These are phyloP conservation scores for Caenorhabditis afra DNA, from an alignment of 2,888 invertebrate genomes.

Conservation along the genomic window DNA sequence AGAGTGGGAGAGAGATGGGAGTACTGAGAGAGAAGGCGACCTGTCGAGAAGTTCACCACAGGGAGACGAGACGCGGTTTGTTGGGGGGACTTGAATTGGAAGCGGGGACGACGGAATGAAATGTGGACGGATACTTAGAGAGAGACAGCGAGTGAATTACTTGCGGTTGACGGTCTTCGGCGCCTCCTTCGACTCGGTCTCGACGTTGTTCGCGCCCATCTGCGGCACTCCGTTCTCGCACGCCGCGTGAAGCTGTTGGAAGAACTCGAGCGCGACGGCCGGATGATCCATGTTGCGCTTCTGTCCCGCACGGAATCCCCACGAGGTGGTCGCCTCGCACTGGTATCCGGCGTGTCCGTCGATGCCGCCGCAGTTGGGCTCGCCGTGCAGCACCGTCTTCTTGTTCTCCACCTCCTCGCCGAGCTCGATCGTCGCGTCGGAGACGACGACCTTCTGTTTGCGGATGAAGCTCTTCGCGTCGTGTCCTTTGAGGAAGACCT, in stretches of 20 bases:
- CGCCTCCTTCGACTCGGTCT: no score
- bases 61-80: neutral
- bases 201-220: no score
- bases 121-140: no score
- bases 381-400: neutral
- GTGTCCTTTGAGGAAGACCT: conserved; percentile 26
- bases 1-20: neutral
- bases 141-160: no score
- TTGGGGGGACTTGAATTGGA: no score
- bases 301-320: no score
- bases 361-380: conserved; percentile 24
- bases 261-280: conserved; percentile 3
- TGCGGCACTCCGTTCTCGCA: no score
- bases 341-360: conserved; percentile 10
- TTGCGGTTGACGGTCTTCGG: no score
- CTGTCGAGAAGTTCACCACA: neutral
- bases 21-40: neutral
- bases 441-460: conserved; percentile 3
- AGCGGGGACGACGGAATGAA: no score
- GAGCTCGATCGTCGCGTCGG: neutral
- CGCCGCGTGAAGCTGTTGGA: neutral
- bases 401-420: conserved; percentile 16
- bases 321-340: conserved; percentile 18
- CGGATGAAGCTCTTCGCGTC: conserved; percentile 26
- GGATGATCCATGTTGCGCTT: conserved; percentile 4